Evolutionary conservation across 2,797 vertebrate species (phyloP), one percentile per base, ranked within the genome.

Genomic region (Tamandua tetradactyla): DNA sequence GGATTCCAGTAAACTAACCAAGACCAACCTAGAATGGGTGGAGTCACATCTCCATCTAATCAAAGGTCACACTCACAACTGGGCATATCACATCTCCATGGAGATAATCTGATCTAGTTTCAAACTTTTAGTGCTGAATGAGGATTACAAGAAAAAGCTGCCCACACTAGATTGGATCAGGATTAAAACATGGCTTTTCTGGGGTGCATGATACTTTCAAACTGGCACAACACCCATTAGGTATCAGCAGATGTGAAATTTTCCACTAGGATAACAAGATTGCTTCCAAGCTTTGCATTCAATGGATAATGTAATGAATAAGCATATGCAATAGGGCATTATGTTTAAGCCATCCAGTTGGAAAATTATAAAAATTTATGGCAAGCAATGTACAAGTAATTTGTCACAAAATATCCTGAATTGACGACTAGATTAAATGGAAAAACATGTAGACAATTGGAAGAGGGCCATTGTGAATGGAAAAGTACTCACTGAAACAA

Each of bases 371-470:
- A 95, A 82, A 96, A 93, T 80, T 90, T 94, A 96, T 68, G 61
- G 85, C 74, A 78, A 96, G 92, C 59, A 92, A 68, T 13, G 35
- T 83, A 88, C 85, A 93, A 97, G 69, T 90, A 88, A 93, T 94
- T 96, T 96, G 94, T 95, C 81, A 91, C 94, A 92, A 96, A 88
- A 91, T 95, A 95, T 79, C 88, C 74, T 88, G 42, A 95, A 79
- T 42, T 95, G 96, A 96, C 94, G 96, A 79, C 84, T 88, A 88
- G 85, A 96, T 95, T 95, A 96, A 96, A 88, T 74, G 92, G 66
- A 93, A 95, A 97, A 96, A 89, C 83, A 95, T 95, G 95, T 61
- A 95, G 92, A 87, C 94, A 80, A 87, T 94, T 96, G 96, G 96
- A 95, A 93, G 74, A 83, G 30, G 61, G 92, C 93, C 94, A 94